These are phyloP conservation scores for Arnoldichthys spilopterus DNA, from an alignment of 2,797 vertebrate species.

Conservation along the genomic window DNA sequence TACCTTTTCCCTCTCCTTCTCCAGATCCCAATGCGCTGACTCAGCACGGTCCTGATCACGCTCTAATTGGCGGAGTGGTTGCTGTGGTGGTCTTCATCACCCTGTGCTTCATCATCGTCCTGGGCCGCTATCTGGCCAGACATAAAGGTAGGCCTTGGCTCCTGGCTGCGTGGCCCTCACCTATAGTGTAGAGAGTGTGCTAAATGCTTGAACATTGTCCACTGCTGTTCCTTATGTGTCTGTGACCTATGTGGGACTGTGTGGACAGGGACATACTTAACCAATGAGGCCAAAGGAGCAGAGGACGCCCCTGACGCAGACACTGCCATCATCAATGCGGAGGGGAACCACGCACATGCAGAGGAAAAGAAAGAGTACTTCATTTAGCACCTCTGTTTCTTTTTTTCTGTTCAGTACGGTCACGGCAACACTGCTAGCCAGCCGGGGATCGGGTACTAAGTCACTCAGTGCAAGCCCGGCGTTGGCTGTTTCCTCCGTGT, in stretches of 20 bases:
- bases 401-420: slow-evolving; percentile 72
- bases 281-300: slow-evolving; percentile 98
- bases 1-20: slow-evolving; percentile 55
- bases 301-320: slow-evolving; percentile 99
- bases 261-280: slow-evolving; percentile 94
- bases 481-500: slow-evolving; percentile 71
- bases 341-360: slow-evolving; percentile 97
- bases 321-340: slow-evolving; percentile 99
- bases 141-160: slow-evolving; percentile 91
- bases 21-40: slow-evolving; percentile 94
- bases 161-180: slow-evolving; percentile 35
- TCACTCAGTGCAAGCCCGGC: slow-evolving; percentile 75
- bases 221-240: slow-evolving; percentile 61
- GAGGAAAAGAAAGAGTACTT: slow-evolving; percentile 99
- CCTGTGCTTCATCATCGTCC: slow-evolving; percentile 96
- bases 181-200: slow-evolving; percentile 56
- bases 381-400: slow-evolving; percentile 89
- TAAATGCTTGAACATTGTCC: slow-evolving; percentile 63
- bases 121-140: slow-evolving; percentile 97
- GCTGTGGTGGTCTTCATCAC: slow-evolving; percentile 99
- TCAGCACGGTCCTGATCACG: slow-evolving; percentile 91
- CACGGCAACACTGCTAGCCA: slow-evolving; percentile 78
- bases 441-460: slow-evolving; percentile 63
- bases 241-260: slow-evolving; percentile 62
- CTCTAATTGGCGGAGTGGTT: slow-evolving; percentile 96